These are phyloP conservation scores for Aurelia sp. DNA, from an alignment of 30 jellyfish, hydroid and myxozoan species.

Conservation along the genomic window DNA sequence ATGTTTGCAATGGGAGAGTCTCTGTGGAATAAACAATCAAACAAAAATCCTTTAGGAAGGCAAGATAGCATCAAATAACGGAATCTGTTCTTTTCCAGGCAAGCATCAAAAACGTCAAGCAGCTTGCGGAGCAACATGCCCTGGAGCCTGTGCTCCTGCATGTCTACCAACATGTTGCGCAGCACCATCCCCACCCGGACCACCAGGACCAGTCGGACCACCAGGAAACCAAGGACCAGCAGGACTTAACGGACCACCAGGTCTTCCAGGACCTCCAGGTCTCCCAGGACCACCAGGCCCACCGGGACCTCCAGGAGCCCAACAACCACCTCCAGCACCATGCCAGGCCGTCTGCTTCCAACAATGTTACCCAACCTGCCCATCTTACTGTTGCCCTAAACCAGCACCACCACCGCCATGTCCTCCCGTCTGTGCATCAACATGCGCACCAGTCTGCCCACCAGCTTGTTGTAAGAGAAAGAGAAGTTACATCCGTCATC, in stretches of 20 bases:
- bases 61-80: not conserved
- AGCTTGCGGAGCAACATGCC: conserved; percentile 79
- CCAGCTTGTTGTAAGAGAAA: conserved; percentile 87
- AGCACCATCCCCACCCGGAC: conserved; percentile 87
- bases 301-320: conserved; percentile 99
- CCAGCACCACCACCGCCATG: conserved; percentile 99
- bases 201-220: conserved; percentile 99
- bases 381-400: conserved; percentile 94
- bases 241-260: conserved; percentile 92
- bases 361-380: conserved; percentile 98
- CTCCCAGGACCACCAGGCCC: conserved; percentile 99
- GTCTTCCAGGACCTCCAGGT: conserved; percentile 91
- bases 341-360: conserved; percentile 96
- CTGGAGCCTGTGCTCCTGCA: conserved; percentile 91
- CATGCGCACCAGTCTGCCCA: conserved; percentile 98
- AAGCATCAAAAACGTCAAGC: conserved; percentile 75
- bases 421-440: conserved; percentile 96
- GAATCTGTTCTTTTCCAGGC: conserved; percentile 30
- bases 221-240: conserved; percentile 98
- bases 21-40: not conserved
- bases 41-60: not conserved
- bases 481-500: conserved; percentile 63
- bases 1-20: too few species aligned
- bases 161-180: conserved; percentile 93
- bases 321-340: conserved; percentile 99